Base-by-base conservation (phyloP, 2,797 vertebrate genomes). In the Arrhamphus sclerolepis region DNA sequence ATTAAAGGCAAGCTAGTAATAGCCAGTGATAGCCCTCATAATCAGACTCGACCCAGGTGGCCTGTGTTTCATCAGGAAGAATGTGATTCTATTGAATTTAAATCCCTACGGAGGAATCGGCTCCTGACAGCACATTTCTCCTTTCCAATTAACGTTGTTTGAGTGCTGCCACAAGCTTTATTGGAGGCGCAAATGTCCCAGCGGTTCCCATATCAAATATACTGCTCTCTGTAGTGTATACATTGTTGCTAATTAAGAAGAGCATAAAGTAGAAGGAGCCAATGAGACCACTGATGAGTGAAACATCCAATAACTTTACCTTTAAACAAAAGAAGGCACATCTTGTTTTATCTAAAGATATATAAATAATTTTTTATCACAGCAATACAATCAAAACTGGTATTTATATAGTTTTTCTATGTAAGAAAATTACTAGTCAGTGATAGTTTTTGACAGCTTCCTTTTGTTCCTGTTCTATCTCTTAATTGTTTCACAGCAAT, bases 1-100 rank as follows among this genome's bases (percentile, higher is more conserved):
- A 76, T 78, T 80, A 73, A 78, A 76, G 50, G 69, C 60, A 69
- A 44, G 39, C 58, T 46, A 75, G 56, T 69, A 77, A 76, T 47
- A 59, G 75, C 76, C 49, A 29, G 40, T 61, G 75, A 70, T 69
- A 34, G 58, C 53, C 49, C 56, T 67, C 65, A 56, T 78, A 81
- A 82, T 85, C 81, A 61, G 58, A 52, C 56, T 66, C 66, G 14
- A 40, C 58, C 61, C 73, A 0, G 0, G 60, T 64, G 74, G 62
- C 49, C 57, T 56, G 56, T 5, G 6, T 46, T 72, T 72, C 69
- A 76, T 80, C 70, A 60, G 51, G 54, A 49, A 57, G 73, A 81
- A 56, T 52, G 66, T 55, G 31, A 54, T 65, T 59, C 65, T 62
- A 72, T 68, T 77, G 78, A 67, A 83, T 83, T 54, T 56, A 74